Percentiles rank a stretch among this genome's conserved stretches.
Conservation (phyloP, 2,888 invertebrate genomes). For the Dasysyrphus albostriatus region DNA sequence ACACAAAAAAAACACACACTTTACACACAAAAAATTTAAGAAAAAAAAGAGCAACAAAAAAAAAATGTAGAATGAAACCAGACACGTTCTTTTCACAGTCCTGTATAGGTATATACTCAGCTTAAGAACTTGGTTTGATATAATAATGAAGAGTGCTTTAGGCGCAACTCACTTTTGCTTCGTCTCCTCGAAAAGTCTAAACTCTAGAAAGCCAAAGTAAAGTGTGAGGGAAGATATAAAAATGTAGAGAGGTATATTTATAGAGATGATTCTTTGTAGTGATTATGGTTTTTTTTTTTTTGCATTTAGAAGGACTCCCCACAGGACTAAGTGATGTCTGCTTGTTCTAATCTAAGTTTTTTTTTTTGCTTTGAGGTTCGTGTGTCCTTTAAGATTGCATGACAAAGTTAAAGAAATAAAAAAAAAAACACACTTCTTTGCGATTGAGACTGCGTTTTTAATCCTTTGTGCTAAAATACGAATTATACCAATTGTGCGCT, state of each 20-base stretch:
- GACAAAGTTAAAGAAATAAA: constrained; percentile 37
- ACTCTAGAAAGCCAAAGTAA: background rate
- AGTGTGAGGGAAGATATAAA: background rate
- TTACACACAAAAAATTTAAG: background rate
- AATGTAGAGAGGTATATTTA: too few species aligned
- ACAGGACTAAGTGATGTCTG: constrained; percentile 25
- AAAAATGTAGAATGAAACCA: constrained; percentile 20
- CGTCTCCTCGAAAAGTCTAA: constrained; percentile 32
- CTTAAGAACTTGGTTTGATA: constrained; percentile 70
- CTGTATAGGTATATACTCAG: constrained; percentile 22
- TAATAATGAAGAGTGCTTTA: constrained; percentile 76
- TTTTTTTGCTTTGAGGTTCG: constrained; percentile 31
- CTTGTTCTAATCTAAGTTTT: constrained; percentile 41
- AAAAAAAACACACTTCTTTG: constrained; percentile 13
- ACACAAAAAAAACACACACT: background rate
- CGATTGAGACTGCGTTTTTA: constrained; percentile 59
- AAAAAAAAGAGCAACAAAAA: background rate
- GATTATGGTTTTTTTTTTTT: constrained; percentile 38
- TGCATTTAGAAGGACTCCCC: constrained; percentile 6
- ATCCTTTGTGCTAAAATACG: constrained; percentile 60
- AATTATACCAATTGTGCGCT: constrained; percentile 64
- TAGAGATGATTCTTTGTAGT: constrained; percentile 53
- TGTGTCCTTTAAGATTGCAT: constrained; percentile 31
- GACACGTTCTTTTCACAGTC: constrained; percentile 47
- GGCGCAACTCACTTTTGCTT: constrained; percentile 68